Conservation (phyloP, 1,140 invertebrate genomes). For the Cecropterus lyciades region DNA sequence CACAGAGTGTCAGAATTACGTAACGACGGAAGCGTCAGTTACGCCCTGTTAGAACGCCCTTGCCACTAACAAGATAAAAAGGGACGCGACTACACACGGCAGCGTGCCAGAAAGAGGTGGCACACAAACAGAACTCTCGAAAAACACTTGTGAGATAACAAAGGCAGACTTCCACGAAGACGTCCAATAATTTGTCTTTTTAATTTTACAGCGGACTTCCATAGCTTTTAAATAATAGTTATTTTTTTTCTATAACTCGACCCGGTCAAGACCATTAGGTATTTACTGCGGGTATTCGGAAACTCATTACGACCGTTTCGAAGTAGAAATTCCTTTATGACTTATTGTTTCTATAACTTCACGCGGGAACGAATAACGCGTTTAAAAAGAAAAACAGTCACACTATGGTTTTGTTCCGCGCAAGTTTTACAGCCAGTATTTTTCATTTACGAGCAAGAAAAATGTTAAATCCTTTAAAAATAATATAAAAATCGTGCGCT, state of each 20-base stretch:
- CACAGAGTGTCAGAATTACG: constrained; percentile 79
- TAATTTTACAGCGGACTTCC: constrained; percentile 81
- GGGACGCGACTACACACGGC: constrained; percentile 56
- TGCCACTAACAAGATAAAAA: constrained; percentile 73
- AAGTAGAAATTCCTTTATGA: constrained; percentile 73
- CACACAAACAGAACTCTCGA: constrained; percentile 78
- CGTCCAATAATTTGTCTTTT: constrained; percentile 84
- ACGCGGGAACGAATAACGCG: constrained; percentile 45
- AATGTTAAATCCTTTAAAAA: constrained; percentile 47
- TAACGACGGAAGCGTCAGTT: constrained; percentile 76
- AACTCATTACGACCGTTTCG: constrained; percentile 71
- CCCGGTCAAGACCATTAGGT: constrained; percentile 72
- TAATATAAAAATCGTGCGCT: constrained; percentile 45
- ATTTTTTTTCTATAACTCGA: constrained; percentile 70
- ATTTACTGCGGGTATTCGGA: constrained; percentile 60
- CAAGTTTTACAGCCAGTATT: constrained; percentile 30
- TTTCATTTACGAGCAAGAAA: constrained; percentile 34
- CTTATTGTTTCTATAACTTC: constrained; percentile 72
- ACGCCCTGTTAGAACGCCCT: constrained; percentile 76
- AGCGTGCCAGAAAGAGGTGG: constrained; percentile 54
- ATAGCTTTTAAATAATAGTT: constrained; percentile 80
- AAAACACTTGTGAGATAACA: constrained; percentile 84
- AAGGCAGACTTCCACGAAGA: constrained; percentile 82
- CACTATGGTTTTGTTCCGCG: constrained; percentile 38
- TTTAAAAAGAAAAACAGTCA: constrained; percentile 45